Evolutionary conservation across 2,797 vertebrate species (phyloP).

Genomic region (Cryptoblepharus egeriae): DNA sequence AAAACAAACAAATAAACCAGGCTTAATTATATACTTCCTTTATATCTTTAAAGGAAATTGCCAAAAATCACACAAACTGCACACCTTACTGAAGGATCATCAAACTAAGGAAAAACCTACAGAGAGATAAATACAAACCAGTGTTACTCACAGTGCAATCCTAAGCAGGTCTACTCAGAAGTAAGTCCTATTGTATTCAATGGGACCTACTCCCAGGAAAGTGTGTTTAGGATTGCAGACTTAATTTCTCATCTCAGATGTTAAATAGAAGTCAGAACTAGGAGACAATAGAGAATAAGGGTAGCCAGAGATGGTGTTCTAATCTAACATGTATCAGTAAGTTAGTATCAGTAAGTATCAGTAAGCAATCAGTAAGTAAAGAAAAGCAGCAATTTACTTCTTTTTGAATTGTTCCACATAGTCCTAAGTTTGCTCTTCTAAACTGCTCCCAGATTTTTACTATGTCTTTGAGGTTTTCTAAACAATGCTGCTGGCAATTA

Average conservation of each 20-base stretch:
- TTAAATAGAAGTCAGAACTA: constrained; percentile 65
- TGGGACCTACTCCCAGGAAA: no score
- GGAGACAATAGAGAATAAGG: constrained; percentile 60
- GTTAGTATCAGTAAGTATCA: no score
- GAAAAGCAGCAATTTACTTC: not conserved
- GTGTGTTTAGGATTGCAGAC: no score
- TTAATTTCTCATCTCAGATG: not conserved
- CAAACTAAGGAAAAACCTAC: constrained; percentile 20
- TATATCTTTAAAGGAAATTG: not conserved
- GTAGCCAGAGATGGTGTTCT: constrained; percentile 11
- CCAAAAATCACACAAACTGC: no score
- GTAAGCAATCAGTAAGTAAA: not conserved
- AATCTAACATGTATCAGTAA: no score
- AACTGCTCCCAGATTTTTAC: not conserved
- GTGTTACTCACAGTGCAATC: no score
- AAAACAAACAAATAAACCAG: not conserved
- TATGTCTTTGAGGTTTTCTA: not conserved
- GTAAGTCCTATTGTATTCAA: no score
- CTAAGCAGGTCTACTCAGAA: no score
- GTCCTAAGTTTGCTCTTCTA: not conserved
- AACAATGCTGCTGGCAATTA: not conserved
- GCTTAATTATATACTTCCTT: not conserved
- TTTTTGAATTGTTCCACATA: not conserved
- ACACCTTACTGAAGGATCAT: no score
- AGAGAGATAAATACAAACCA: not conserved